A percentile compares a stretch with the other conserved stretches of the same genome.
phyloP scores from a whole-genome alignment of 2,797 vertebrate genomes.

The Pipistrellus pygmaeus region DNA sequence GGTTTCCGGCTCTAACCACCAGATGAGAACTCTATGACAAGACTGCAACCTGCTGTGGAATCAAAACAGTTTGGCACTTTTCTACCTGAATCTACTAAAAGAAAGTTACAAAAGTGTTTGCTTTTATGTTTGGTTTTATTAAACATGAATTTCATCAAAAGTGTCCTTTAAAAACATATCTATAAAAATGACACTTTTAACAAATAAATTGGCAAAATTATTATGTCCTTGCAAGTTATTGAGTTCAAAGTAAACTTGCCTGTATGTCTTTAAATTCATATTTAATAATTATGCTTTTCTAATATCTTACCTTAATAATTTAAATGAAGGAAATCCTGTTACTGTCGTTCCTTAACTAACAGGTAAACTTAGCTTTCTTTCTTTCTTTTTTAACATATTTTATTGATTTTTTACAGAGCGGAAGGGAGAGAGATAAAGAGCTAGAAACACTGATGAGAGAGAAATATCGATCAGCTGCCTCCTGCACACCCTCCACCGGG shows the following conservation, averaged over 20 bases:
- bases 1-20: conserved; percentile 76
- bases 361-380: conserved; percentile 63
- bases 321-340: conserved; percentile 74
- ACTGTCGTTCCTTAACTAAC: conserved; percentile 68
- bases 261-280: background rate
- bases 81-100: conserved; percentile 76
- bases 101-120: conserved; percentile 68
- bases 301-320: conserved; percentile 69
- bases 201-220: background rate
- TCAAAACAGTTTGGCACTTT: conserved; percentile 74
- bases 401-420: too few species aligned
- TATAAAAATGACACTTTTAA: background rate
- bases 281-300: conserved; percentile 32
- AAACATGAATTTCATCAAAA: conserved; percentile 68
- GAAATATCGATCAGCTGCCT: too few species aligned
- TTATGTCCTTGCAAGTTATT: background rate
- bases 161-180: background rate
- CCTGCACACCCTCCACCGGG: too few species aligned
- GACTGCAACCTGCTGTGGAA: conserved; percentile 77
- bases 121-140: conserved; percentile 46
- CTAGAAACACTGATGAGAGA: too few species aligned
- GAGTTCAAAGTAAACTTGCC: conserved; percentile 39
- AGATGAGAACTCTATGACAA: conserved; percentile 77
- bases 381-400: background rate
- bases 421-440: too few species aligned